Conservation (phyloP, 2,113 vertebrate genomes). For the Mustelus asterias region DNA sequence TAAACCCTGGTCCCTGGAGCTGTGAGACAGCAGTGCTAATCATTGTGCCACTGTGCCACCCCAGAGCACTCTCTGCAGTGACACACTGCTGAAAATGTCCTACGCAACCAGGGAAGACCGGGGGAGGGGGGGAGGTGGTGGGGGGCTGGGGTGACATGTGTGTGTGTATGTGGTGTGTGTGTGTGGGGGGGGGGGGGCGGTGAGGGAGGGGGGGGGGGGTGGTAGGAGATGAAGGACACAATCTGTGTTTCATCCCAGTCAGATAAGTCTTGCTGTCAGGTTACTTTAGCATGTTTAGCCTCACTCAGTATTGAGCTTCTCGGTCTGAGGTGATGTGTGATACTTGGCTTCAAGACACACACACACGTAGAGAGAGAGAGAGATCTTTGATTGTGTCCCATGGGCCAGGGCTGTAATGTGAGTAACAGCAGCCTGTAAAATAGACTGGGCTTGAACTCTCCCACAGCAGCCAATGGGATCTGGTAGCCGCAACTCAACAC, state of each 20-base stretch:
- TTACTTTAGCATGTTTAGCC: conserved; percentile 11
- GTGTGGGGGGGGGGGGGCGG: no score
- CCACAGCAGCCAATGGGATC: conserved; percentile 43
- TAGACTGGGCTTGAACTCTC: conserved; percentile 45
- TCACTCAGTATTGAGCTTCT: not conserved
- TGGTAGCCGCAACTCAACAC: conserved; percentile 48
- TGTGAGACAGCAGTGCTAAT: no score
- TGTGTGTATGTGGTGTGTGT: no score
- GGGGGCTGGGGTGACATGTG: no score
- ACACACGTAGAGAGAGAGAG: not conserved
- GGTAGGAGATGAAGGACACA: not conserved
- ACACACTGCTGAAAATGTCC: not conserved
- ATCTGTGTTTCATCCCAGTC: not conserved
- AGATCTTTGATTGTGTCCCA: not conserved
- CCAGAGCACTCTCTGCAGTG: no score
- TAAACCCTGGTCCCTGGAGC: no score
- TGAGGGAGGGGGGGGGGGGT: no score
- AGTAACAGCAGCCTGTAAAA: conserved; percentile 44
- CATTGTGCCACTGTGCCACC: no score
- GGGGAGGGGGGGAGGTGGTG: no score
- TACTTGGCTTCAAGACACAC: conserved; percentile 9
- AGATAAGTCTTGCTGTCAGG: not conserved
- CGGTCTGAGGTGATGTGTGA: not conserved
- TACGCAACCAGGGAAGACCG: not conserved
- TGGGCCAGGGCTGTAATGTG: conserved; percentile 37